phyloP scores from a whole-genome alignment of 2,888 invertebrate genomes.

The Tetranychus piercei region DNA sequence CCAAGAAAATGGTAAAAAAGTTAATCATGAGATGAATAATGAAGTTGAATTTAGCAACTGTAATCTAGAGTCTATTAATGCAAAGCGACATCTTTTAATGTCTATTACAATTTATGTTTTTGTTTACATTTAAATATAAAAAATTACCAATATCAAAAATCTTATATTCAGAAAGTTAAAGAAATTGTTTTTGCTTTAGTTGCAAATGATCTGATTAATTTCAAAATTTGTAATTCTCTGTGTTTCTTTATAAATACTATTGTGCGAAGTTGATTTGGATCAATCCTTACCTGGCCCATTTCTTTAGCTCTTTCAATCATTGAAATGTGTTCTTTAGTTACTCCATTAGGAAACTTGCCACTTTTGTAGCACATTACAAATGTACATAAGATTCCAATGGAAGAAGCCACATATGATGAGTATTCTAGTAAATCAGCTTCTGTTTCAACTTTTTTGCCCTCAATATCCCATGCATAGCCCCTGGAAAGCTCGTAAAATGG shows the following conservation, averaged over 20 bases:
- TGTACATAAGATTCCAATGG: neutral
- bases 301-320: slow-evolving; percentile 5
- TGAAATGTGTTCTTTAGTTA: neutral
- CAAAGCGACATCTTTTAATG: too few relatives aligned
- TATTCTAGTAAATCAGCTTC: slow-evolving; percentile 8
- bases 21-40: too few relatives aligned
- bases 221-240: too few relatives aligned
- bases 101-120: too few relatives aligned
- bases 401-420: slow-evolving; percentile 2
- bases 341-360: neutral
- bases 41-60: too few relatives aligned
- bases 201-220: too few relatives aligned
- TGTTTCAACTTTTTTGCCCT: slow-evolving; percentile 2
- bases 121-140: too few relatives aligned
- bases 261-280: neutral
- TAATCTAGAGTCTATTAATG: too few relatives aligned
- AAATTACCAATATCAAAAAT: neutral
- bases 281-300: slow-evolving; percentile 8
- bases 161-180: neutral
- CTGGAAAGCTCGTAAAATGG: slow-evolving; percentile 1
- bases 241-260: too few relatives aligned
- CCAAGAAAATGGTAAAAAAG: too few relatives aligned
- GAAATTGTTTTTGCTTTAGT: too few relatives aligned
- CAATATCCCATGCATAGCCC: slow-evolving; percentile 7
- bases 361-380: slow-evolving; percentile 10